phyloP scores from a whole-genome alignment of 2,888 invertebrate genomes.

The Augochlorella aurata region DNA sequence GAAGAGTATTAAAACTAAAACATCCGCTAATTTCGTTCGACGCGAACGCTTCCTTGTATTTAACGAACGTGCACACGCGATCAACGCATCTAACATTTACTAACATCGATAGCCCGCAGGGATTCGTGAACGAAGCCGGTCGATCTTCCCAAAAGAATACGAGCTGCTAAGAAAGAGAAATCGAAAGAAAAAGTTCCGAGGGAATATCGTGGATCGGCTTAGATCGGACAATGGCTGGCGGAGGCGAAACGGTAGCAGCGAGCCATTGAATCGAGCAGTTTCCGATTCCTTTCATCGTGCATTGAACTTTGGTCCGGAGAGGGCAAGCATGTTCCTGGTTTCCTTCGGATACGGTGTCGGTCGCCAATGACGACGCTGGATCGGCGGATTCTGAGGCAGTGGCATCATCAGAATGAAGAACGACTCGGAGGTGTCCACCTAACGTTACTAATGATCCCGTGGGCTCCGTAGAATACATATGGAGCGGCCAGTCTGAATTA shows the following conservation, averaged over 20 bases:
- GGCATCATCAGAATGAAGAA: constrained; percentile 80
- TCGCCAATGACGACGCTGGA: constrained; percentile 70
- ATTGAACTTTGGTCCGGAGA: constrained; percentile 45
- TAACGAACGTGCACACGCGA: too few relatives aligned
- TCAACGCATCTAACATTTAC: background rate
- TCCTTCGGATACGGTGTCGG: constrained; percentile 54
- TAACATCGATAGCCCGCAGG: background rate
- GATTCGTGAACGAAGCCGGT: background rate
- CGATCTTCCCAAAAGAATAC: background rate
- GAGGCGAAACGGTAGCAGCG: constrained; percentile 46
- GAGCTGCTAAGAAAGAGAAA: background rate
- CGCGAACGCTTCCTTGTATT: too few relatives aligned
- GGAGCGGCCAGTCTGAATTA: constrained; percentile 81
- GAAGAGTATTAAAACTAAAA: too few relatives aligned
- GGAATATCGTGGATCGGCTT: constrained; percentile 42
- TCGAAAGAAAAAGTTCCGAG: constrained; percentile 1
- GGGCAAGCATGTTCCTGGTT: constrained; percentile 45
- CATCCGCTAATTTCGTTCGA: too few relatives aligned
- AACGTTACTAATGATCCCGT: constrained; percentile 81
- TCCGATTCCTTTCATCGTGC: constrained; percentile 50
- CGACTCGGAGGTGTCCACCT: constrained; percentile 80
- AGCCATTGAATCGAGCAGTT: constrained; percentile 45
- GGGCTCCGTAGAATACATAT: constrained; percentile 80
- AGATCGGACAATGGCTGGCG: constrained; percentile 29
- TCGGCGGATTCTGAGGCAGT: constrained; percentile 71